Percentiles rank a stretch among this genome's conserved stretches.
phyloP scores from a whole-genome alignment of 23 tunicate genomes.

The Aplidium turbinatum region DNA sequence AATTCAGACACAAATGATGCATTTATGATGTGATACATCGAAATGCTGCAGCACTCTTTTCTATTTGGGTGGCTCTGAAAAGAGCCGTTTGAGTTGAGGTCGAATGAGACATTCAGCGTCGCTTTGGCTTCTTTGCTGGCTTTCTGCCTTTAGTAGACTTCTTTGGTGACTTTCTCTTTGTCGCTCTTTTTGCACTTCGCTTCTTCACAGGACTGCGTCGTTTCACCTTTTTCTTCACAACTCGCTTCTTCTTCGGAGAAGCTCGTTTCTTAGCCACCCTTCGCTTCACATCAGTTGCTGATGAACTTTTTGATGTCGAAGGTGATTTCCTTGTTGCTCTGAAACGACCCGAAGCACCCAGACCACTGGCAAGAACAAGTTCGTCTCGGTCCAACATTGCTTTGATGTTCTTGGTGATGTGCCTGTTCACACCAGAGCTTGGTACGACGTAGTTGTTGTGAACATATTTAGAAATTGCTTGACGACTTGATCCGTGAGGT shows the following conservation, averaged over 20 bases:
- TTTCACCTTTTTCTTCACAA: conserved; percentile 21
- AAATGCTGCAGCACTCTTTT: too few relatives aligned
- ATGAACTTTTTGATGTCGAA: background rate
- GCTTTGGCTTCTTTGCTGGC: conserved; percentile 29
- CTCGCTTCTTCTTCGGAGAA: conserved; percentile 34
- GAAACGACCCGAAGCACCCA: conserved; percentile 80
- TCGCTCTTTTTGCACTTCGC: conserved; percentile 34
- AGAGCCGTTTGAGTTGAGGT: conserved; percentile 58
- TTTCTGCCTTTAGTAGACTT: conserved; percentile 29
- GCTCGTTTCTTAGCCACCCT: conserved; percentile 28
- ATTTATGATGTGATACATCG: too few relatives aligned
- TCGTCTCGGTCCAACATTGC: conserved; percentile 56
- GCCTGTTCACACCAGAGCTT: conserved; percentile 15
- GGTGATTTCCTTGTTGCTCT: conserved; percentile 34
- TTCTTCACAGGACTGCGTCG: conserved; percentile 48
- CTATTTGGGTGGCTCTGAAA: conserved; percentile 87
- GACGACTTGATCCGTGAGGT: conserved; percentile 71
- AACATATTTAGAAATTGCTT: conserved; percentile 73
- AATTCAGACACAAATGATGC: too few relatives aligned
- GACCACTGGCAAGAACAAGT: conserved; percentile 60
- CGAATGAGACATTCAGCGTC: background rate
- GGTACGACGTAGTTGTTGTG: conserved; percentile 50
- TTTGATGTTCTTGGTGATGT: conserved; percentile 51
- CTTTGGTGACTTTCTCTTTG: conserved; percentile 31
- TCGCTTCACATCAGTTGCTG: background rate